Evolutionary conservation across 2,888 invertebrate species (phyloP), one percentile per base, ranked within the genome.

Genomic region (Leptinotarsa peninsularis): DNA sequence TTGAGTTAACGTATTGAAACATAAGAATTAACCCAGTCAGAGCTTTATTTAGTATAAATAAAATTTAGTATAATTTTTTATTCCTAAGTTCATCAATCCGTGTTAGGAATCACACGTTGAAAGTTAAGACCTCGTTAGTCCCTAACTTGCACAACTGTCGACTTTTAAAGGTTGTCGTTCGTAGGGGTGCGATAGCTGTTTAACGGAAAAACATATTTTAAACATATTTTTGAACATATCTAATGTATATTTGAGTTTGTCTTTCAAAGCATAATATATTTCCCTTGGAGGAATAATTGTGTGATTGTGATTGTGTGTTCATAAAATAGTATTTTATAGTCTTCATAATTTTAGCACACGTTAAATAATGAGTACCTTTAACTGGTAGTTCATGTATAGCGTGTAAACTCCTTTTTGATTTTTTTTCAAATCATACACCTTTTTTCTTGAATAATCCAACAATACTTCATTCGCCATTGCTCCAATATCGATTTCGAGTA

Each of bases 11-110:
- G 73, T 18, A 78, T 78, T 10, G 78, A 4, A 23, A 78, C 77
- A n/a, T 77, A 49, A 27, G 75, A 33, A 72, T 76, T 77, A 43
- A 80, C 76, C 74, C 76, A 76, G 52, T 74, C 75, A 7, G 70
- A 60, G 13, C 72, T 68, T 52, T 76, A 33, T 10, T 74, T 71
- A 49, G 72, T 73, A 54, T 77, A 18, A 18, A 18, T 18, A 18
- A 18, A 18, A 18, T 18, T 18, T 18, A 18, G 18, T 18, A 79
- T 76, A 33, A 73, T 72, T 27, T 73, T 71, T 50, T 71, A 17
- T 67, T 72, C 63, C 4, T 63, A 33, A 77, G 17, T 43, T 76
- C 49, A 73, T 27, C 27, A 27, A 4, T 27, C 4, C 27, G 27
- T 27, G 27, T 27, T 27, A 4, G 27, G 27, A 27, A 27, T 27